Evolutionary conservation across 2,113 vertebrate genomes (phyloP).

Genomic region (Silurus asotus): DNA sequence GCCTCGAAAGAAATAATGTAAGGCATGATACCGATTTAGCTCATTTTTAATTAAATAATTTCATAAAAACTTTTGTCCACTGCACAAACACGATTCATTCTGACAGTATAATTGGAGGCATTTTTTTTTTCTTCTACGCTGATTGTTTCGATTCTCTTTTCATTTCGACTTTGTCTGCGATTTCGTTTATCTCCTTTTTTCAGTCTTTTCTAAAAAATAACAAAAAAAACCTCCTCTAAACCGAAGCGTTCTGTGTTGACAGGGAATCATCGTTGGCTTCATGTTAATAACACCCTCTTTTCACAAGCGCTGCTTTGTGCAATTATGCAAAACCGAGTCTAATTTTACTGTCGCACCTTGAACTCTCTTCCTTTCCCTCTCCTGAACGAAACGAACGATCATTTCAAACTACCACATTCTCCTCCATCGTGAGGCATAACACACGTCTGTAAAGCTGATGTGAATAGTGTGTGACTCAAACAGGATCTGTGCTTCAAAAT

Average conservation of each 20-base stretch:
- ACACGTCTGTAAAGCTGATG: not conserved
- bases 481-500: not conserved
- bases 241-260: not conserved
- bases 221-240: too few relatives aligned
- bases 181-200: not conserved
- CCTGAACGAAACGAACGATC: not conserved
- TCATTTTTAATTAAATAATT: not conserved
- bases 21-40: not conserved
- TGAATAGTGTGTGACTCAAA: not conserved
- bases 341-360: conserved; percentile 27
- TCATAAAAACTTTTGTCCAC: not conserved
- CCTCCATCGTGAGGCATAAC: not conserved
- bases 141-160: not conserved
- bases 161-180: not conserved
- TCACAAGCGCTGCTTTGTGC: conserved; percentile 2
- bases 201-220: not conserved
- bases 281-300: conserved; percentile 13
- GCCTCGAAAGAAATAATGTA: not conserved
- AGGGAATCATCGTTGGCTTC: not conserved
- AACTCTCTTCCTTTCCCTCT: not conserved
- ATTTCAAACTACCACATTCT: not conserved
- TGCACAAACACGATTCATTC: not conserved
- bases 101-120: not conserved
- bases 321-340: conserved; percentile 12
- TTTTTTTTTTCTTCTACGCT: not conserved